Conservation (phyloP, 1,140 invertebrate genomes). For the Araneus ventricosus region DNA sequence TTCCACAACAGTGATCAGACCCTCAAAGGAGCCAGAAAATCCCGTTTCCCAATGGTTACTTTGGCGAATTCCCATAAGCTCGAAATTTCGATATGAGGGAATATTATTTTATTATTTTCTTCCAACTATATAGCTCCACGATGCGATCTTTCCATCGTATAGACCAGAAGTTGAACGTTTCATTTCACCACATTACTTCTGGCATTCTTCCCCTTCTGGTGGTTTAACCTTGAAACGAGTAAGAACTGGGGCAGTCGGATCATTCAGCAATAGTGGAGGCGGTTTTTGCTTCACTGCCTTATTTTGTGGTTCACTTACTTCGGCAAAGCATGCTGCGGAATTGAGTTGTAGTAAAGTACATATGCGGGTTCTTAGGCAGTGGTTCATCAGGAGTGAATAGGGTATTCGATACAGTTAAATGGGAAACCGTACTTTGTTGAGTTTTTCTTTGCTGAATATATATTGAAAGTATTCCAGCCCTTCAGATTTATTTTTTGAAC, state of each 20-base stretch:
- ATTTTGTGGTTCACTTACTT: slow-evolving; percentile 4
- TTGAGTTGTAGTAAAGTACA: slow-evolving; percentile 7
- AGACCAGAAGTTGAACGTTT: slow-evolving; percentile 38
- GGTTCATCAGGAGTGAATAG: background rate
- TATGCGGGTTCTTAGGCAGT: background rate
- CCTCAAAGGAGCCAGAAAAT: background rate
- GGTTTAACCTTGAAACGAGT: slow-evolving; percentile 37
- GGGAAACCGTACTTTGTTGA: background rate
- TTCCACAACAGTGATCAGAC: background rate
- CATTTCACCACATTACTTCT: slow-evolving; percentile 34
- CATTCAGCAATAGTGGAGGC: background rate
- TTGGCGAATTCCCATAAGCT: background rate
- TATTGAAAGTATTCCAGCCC: background rate
- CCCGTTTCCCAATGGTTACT: background rate
- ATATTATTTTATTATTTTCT: slow-evolving; percentile 11
- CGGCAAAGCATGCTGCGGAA: background rate
- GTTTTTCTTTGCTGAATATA: background rate
- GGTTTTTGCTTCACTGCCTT: background rate
- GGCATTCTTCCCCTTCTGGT: slow-evolving; percentile 31
- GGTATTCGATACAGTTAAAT: background rate
- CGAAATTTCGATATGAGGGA: background rate
- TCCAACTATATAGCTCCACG: background rate
- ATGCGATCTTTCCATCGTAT: background rate
- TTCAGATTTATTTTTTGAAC: background rate
- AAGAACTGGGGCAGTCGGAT: slow-evolving; percentile 13